phyloP scores from a whole-genome alignment of 2,797 vertebrate species.

The Amblyopsis hoosieri region DNA sequence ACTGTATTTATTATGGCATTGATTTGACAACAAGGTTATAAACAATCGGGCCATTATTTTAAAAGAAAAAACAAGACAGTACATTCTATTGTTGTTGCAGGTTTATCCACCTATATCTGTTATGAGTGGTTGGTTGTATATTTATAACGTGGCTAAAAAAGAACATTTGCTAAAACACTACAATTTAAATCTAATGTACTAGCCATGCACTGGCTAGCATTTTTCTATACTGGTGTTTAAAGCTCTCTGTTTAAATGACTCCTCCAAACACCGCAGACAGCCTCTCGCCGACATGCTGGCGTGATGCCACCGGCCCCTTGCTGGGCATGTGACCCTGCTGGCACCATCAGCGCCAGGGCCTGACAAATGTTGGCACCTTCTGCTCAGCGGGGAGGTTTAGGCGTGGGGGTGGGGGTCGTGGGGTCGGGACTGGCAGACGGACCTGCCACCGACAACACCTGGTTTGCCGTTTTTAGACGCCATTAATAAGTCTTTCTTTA shows the following conservation, averaged over 20 bases:
- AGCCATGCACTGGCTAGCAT: conserved; percentile 13
- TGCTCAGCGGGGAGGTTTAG: conserved; percentile 38
- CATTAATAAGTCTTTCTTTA: conserved; percentile 56
- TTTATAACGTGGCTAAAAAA: too few relatives aligned
- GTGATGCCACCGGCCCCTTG: conserved; percentile 60
- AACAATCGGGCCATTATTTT: too few relatives aligned
- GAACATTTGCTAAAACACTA: too few relatives aligned
- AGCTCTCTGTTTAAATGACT: conserved; percentile 53
- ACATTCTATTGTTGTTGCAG: too few relatives aligned
- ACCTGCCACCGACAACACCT: conserved; percentile 59
- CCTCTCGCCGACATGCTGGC: conserved; percentile 66
- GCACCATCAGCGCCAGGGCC: conserved; percentile 69
- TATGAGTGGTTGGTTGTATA: too few relatives aligned
- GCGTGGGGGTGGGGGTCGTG: neutral
- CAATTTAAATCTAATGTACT: too few relatives aligned
- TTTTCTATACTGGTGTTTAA: conserved; percentile 16
- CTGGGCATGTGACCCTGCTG: conserved; percentile 73
- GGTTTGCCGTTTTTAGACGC: conserved; percentile 71
- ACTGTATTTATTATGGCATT: too few relatives aligned
- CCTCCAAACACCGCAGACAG: conserved; percentile 51
- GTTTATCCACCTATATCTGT: too few relatives aligned
- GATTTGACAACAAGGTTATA: too few relatives aligned
- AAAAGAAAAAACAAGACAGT: too few relatives aligned
- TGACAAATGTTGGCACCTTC: conserved; percentile 80
- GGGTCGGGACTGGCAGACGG: conserved; percentile 14